Percentiles rank a stretch among this genome's conserved stretches.
Conservation (phyloP, 2,888 invertebrate genomes). For the Drosophila falleni region DNA sequence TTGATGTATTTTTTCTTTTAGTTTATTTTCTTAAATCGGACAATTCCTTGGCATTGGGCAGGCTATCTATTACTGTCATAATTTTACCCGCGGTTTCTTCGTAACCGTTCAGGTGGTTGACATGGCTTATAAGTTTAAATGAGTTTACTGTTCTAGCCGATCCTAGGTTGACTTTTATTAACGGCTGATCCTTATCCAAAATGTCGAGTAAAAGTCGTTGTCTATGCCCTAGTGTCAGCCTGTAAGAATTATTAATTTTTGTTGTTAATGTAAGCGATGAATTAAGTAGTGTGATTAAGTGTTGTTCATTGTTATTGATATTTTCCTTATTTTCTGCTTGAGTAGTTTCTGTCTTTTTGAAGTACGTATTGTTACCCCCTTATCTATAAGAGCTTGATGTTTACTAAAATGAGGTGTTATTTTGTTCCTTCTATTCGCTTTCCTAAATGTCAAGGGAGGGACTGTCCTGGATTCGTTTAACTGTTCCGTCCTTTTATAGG, state of each 20-base stretch:
- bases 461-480: not conserved
- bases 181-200: not conserved
- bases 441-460: not conserved
- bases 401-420: not conserved
- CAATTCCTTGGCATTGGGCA: not conserved
- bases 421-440: not conserved
- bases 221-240: not conserved
- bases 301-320: not conserved
- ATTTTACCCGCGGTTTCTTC: not conserved
- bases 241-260: not conserved
- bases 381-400: not conserved
- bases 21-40: not conserved
- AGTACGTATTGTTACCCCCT: not conserved
- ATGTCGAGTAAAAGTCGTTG: not conserved
- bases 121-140: not conserved
- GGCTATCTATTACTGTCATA: not conserved
- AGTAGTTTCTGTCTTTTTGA: not conserved
- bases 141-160: not conserved
- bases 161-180: not conserved
- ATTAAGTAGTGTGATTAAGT: not conserved
- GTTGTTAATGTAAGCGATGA: too few relatives aligned
- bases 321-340: not conserved
- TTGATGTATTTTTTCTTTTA: not conserved
- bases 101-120: not conserved
- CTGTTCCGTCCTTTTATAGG: not conserved